These are phyloP conservation scores for Conopomorpha cramerella DNA, from an alignment of 1,140 invertebrate genomes.

Conservation along the genomic window DNA sequence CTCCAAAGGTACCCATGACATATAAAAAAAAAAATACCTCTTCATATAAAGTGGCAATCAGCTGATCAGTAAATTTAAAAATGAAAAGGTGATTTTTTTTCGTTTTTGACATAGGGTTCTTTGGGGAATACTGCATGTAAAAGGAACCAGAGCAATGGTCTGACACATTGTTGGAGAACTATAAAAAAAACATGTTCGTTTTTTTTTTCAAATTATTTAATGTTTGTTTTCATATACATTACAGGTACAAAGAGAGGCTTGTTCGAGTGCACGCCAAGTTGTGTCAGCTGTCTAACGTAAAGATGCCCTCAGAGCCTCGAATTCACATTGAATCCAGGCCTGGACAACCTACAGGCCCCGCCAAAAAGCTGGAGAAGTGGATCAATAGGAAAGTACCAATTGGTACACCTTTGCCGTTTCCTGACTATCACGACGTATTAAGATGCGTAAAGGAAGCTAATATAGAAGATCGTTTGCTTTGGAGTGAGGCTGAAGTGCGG, in stretches of 20 bases:
- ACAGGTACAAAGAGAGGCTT: slow-evolving; percentile 42
- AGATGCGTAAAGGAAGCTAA: slow-evolving; percentile 39
- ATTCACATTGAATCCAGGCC: slow-evolving; percentile 28
- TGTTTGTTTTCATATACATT: slow-evolving; percentile 11
- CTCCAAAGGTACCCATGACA: no score
- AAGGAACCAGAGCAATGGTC: no score
- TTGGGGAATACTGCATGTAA: no score
- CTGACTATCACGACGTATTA: slow-evolving; percentile 47
- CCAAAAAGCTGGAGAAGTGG: slow-evolving; percentile 32
- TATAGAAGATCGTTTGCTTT: slow-evolving; percentile 30
- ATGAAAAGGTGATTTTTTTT: no score
- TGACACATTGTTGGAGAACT: no score
- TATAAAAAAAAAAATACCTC: no score
- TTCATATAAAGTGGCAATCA: no score
- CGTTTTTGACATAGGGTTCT: no score
- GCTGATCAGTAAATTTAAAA: no score
- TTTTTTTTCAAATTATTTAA: no score
- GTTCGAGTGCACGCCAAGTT: slow-evolving; percentile 40
- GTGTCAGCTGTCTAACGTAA: slow-evolving; percentile 42
- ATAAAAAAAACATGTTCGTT: no score
- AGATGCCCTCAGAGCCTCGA: slow-evolving; percentile 47
- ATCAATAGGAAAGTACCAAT: slow-evolving; percentile 46
- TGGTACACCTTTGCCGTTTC: slow-evolving; percentile 36
- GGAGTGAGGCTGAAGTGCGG: slow-evolving; percentile 40
- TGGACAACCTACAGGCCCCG: slow-evolving; percentile 26